Base-by-base conservation (phyloP, 2,113 vertebrate genomes). In the Guaruba guarouba region DNA sequence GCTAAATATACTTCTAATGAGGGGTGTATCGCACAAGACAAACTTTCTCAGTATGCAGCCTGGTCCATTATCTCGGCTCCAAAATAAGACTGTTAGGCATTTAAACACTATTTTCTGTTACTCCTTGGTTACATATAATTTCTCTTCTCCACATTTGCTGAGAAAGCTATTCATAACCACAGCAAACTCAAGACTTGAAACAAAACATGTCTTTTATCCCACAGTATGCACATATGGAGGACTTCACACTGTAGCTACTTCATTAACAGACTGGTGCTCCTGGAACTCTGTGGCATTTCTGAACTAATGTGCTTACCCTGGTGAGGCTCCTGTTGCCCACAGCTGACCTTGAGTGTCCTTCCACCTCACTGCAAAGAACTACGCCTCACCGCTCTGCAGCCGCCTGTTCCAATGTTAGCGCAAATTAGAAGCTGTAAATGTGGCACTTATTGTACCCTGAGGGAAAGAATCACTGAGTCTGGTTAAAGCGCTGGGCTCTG, bases 91-190 rank as follows among this genome's bases (percentile, higher is more conserved):
- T 41, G 46, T 71, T 90, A 83, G 11, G 46, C 68, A 94, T 92
- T 94, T 90, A 90, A 90, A 93, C 22, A 77, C 62, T 88, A 28
- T 68, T 94, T 95, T 79, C 57, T 91, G 25, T 85, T 87, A 62
- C 83, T 94, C 64, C 31, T 70, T 93, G 29, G 54, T 91, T 88
- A 93, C 67, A 77, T 43, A 62, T 75, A 77, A 95, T 95, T 95
- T 59, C 27, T 73, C 49, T 84, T 86, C 86, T 23, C 82, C 51
- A 81, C 55, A 55, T 71, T 90, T 81, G 27, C 77, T 1, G 1
- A 79, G 9, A 6, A 84, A 73, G 54, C n/a, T 87, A 82, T 94
- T 92, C 48, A 86, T 18, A 94, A 48, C 23, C 28, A 55, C 27
- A 37, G 55, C 51, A 93, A 90, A 94, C 41, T 75, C 54, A 73